Evolutionary conservation across 2,888 invertebrate genomes (phyloP).

Genomic region (Ditylenchus weischeri): DNA sequence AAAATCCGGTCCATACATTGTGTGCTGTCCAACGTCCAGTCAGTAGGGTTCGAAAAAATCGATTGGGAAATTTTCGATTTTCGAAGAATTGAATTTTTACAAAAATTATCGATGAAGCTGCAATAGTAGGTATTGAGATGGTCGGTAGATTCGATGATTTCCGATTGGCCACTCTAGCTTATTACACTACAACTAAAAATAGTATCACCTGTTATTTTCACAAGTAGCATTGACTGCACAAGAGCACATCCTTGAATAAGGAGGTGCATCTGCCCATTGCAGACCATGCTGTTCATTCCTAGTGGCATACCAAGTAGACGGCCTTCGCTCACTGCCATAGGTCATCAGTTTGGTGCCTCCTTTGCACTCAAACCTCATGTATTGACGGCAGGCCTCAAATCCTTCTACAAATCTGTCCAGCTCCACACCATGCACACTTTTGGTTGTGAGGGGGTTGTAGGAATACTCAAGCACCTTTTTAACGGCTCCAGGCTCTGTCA

Average conservation of each 20-base stretch:
- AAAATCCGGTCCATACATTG: too few relatives aligned
- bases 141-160: too few relatives aligned
- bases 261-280: slow-evolving; percentile 57
- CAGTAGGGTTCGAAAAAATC: too few relatives aligned
- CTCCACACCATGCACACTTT: slow-evolving; percentile 37
- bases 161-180: too few relatives aligned
- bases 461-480: slow-evolving; percentile 44
- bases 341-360: slow-evolving; percentile 53
- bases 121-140: too few relatives aligned
- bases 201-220: slow-evolving; percentile 34
- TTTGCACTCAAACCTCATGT: slow-evolving; percentile 50
- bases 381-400: slow-evolving; percentile 52
- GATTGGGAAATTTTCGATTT: too few relatives aligned
- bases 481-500: slow-evolving; percentile 50
- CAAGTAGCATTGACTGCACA: slow-evolving; percentile 55
- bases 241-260: slow-evolving; percentile 53
- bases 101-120: too few relatives aligned
- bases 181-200: too few relatives aligned
- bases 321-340: slow-evolving; percentile 49
- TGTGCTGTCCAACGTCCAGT: too few relatives aligned
- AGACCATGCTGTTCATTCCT: slow-evolving; percentile 43
- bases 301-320: slow-evolving; percentile 50
- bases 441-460: neutral
- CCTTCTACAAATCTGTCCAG: slow-evolving; percentile 53
- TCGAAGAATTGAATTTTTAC: too few relatives aligned